Base-by-base conservation (phyloP, 2,797 vertebrate species). In the Hoplostethus mediterraneus region DNA sequence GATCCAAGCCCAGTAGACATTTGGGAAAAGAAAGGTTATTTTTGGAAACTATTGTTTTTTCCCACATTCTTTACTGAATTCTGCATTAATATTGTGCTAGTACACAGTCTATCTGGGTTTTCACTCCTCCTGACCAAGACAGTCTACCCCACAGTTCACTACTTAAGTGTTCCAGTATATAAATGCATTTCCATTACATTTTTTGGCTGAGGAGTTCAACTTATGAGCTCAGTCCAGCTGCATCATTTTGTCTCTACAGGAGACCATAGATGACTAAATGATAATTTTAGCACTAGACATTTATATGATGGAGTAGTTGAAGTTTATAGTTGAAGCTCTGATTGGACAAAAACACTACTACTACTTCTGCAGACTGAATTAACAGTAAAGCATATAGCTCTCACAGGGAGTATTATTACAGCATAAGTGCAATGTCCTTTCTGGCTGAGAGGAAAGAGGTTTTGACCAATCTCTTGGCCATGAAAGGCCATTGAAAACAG, bases 31-130 rank as follows among this genome's bases (percentile, higher is more conserved):
- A 16, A 17, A 6, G 28, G 8, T 79, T 79, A 81, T 74, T 74
- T 54, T 71, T 60, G 47, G 64, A 57, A 80, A 80, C 79, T 75
- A 81, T 65, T 79, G 45, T 70, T 71, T 72, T 53, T 67, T 73
- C 83, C 59, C 44, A 62, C 57, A 67, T 79, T 31, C 30, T 63
- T 78, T 58, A 60, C 58, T 67, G 38, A 56, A 75, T 73, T 71
- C 70, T 67, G 62, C 60, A 38, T 58, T 48, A 21, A 42, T 21
- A 21, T 21, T 33, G 48, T 42, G 60, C 55, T 79, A 76, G 70
- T 77, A 56, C 49, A 10, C 49, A 10, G 57, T 63, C 63, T 54
- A 70, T 70, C 57, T 80, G 63, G 9, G 13, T 42, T 55, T 48
- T 55, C 30, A 14, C 40, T 73, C 31, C 61, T 81, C 21, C 71